Conservation (phyloP, 2,888 invertebrate genomes). For the Crocallis elinguaria region DNA sequence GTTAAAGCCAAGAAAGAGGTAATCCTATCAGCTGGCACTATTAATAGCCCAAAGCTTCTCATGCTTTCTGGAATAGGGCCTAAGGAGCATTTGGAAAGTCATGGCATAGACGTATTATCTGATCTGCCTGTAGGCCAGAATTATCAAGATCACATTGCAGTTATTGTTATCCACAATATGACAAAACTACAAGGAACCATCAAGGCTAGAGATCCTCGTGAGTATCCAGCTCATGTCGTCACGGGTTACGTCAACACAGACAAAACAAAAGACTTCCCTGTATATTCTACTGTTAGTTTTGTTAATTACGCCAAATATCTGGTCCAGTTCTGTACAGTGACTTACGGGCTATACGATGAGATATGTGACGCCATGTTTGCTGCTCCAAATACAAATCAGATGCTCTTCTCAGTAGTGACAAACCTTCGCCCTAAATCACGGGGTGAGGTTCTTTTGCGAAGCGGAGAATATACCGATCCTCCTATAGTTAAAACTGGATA, state of each 20-base stretch:
- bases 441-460: conserved; percentile 46
- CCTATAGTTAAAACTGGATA: conserved; percentile 42
- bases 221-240: conserved; percentile 62
- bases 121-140: conserved; percentile 57
- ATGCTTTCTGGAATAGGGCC: conserved; percentile 61
- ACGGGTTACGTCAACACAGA: conserved; percentile 43
- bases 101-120: conserved; percentile 44
- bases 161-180: conserved; percentile 35
- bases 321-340: conserved; percentile 31
- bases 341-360: conserved; percentile 21
- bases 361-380: conserved; percentile 34
- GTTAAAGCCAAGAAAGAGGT: conserved; percentile 50
- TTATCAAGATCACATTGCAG: conserved; percentile 46
- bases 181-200: conserved; percentile 21
- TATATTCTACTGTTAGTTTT: conserved; percentile 43
- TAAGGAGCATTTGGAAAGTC: conserved; percentile 42
- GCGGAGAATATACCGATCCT: conserved; percentile 41
- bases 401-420: conserved; percentile 32
- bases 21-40: conserved; percentile 53
- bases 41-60: conserved; percentile 53
- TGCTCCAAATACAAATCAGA: conserved; percentile 26
- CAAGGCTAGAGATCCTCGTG: conserved; percentile 19
- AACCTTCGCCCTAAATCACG: conserved; percentile 45
- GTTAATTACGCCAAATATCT: conserved; percentile 28
- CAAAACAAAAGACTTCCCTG: conserved; percentile 40